These are phyloP conservation scores for Brachionus koreanus DNA, from an alignment of 1,140 invertebrate genomes.

Conservation along the genomic window DNA sequence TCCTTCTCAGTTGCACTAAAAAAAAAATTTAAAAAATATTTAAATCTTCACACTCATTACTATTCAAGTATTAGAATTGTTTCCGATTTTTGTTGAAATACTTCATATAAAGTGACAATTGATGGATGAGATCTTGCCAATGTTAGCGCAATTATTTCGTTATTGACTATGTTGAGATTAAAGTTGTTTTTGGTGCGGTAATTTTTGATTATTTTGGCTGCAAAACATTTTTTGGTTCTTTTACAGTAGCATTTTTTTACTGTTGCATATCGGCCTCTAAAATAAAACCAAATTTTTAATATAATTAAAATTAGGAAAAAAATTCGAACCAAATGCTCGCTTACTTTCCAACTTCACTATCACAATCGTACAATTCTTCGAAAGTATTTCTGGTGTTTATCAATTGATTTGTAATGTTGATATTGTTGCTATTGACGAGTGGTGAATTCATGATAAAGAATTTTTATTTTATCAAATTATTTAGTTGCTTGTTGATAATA, in stretches of 20 bases:
- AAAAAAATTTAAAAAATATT: not conserved
- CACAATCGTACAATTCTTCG: slow-evolving; percentile 40
- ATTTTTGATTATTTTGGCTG: slow-evolving; percentile 44
- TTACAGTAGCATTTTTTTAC: slow-evolving; percentile 41
- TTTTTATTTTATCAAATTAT: not conserved
- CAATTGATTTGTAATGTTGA: slow-evolving; percentile 7
- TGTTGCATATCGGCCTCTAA: slow-evolving; percentile 28
- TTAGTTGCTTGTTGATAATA: not conserved
- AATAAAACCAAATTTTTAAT: no score
- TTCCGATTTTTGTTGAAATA: slow-evolving; percentile 24
- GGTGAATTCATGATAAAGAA: not conserved
- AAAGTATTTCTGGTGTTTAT: slow-evolving; percentile 37
- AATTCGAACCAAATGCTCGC: not conserved
- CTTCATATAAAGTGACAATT: slow-evolving; percentile 34
- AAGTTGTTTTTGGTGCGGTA: slow-evolving; percentile 29
- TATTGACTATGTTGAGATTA: slow-evolving; percentile 41
- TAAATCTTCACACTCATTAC: not conserved
- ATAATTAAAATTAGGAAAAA: no score
- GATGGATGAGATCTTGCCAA: slow-evolving; percentile 22
- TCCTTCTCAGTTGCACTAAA: slow-evolving; percentile 32
- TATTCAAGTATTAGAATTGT: slow-evolving; percentile 44
- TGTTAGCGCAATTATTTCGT: slow-evolving; percentile 24
- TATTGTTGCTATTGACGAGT: not conserved
- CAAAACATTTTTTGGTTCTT: slow-evolving; percentile 12
- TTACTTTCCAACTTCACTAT: slow-evolving; percentile 42